Percentiles rank a stretch among this genome's conserved stretches.
phyloP scores from a whole-genome alignment of 2,113 vertebrate species.

The Pedionomus torquatus region DNA sequence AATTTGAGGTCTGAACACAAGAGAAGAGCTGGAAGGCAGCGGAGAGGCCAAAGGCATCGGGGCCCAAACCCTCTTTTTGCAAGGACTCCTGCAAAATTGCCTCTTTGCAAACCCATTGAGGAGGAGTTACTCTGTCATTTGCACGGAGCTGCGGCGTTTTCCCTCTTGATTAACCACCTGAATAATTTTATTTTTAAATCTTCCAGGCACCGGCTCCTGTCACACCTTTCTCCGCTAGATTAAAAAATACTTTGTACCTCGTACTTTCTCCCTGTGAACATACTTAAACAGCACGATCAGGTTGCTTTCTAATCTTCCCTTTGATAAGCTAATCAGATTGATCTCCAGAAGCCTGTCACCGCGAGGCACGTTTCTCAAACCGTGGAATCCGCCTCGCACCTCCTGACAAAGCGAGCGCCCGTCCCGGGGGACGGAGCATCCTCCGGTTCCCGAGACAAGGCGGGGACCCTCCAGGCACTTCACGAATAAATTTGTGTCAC shows the following conservation, averaged over 20 bases:
- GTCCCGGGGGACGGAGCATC: background rate
- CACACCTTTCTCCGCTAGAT: background rate
- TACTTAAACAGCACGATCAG: slow-evolving; percentile 24
- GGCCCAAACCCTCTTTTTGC: background rate
- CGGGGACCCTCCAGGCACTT: background rate
- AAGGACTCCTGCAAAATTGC: background rate
- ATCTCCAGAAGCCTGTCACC: slow-evolving; percentile 32
- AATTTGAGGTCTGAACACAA: background rate
- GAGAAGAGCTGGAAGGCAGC: background rate
- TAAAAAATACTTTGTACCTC: background rate
- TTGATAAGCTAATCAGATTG: slow-evolving; percentile 50
- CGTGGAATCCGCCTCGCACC: background rate
- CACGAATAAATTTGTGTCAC: background rate
- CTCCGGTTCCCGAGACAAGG: background rate
- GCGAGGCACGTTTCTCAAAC: background rate
- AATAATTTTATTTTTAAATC: background rate
- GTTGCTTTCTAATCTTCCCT: slow-evolving; percentile 42
- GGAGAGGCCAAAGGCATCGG: background rate
- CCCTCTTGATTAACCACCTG: background rate
- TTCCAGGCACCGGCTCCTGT: background rate
- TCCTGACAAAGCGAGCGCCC: background rate
- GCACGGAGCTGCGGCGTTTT: background rate
- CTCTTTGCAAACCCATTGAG: background rate
- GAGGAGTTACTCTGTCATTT: background rate
- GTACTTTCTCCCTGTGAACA: background rate